Evolutionary conservation across 2,888 invertebrate species (phyloP).

Genomic region (Schizotus pectinicornis): DNA sequence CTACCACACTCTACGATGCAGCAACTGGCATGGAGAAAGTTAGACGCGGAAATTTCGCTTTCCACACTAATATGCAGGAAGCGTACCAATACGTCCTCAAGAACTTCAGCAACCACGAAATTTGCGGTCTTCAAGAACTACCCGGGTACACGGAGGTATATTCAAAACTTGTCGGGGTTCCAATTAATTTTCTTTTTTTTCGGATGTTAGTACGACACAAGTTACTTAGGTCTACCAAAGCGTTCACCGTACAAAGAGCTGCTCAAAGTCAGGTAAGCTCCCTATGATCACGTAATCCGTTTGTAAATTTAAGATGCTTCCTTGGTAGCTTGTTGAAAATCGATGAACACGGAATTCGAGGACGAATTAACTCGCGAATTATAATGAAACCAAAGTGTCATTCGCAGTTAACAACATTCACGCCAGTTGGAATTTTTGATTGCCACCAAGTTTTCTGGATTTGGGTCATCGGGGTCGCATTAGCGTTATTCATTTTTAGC

Average conservation of each 20-base stretch:
- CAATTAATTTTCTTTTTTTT: slow-evolving; percentile 26
- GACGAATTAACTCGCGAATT: slow-evolving; percentile 36
- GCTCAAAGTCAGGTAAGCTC: slow-evolving; percentile 44
- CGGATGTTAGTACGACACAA: slow-evolving; percentile 33
- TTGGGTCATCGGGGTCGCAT: slow-evolving; percentile 36
- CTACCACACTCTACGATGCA: slow-evolving; percentile 23
- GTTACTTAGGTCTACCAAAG: slow-evolving; percentile 41
- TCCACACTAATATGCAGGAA: slow-evolving; percentile 54
- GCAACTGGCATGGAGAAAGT: slow-evolving; percentile 52
- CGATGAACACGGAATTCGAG: slow-evolving; percentile 42
- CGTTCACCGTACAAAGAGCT: slow-evolving; percentile 45
- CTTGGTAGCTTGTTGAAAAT: slow-evolving; percentile 41
- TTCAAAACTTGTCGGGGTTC: neutral
- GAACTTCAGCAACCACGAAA: slow-evolving; percentile 60
- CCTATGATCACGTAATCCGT: neutral
- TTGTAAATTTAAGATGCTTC: slow-evolving; percentile 2
- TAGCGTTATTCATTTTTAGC: slow-evolving; percentile 34
- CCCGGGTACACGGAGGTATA: slow-evolving; percentile 43
- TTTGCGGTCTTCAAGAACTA: slow-evolving; percentile 60
- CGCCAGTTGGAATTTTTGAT: slow-evolving; percentile 46
- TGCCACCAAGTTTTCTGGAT: slow-evolving; percentile 43
- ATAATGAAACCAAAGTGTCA: slow-evolving; percentile 44
- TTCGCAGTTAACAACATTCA: slow-evolving; percentile 44
- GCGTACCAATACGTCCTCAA: slow-evolving; percentile 57
- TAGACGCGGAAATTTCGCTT: slow-evolving; percentile 55